Base-by-base conservation (phyloP, 1,140 invertebrate species). In the Onthophagus taurus region DNA sequence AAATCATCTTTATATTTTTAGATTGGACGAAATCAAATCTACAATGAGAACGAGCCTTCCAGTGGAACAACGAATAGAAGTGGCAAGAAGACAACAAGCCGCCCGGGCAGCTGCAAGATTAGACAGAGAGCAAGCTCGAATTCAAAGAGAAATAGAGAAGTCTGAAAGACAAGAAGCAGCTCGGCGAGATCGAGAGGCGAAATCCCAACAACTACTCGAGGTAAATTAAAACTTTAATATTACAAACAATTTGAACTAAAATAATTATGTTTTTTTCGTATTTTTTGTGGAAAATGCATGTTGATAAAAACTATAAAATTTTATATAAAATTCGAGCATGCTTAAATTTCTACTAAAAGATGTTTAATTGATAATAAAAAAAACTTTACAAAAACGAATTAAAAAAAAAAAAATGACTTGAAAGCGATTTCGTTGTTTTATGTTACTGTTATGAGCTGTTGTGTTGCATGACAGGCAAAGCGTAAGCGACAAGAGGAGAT, bases 401-500 rank as follows among this genome's bases (percentile, higher is more conserved):
- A 26, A 26, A 26, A 26, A 7, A 26, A 26, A 26, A 26, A 26
- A 7, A 7, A n/a, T 7, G 6, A 26, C n/a, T 6, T 26, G n/a
- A 7, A 7, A 26, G n/a, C n/a, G 23, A 26, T 26, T 26, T n/a
- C n/a, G 23, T 26, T 7, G 6, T 26, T 8, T 43, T 43, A 43
- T 21, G 20, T 19, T 51, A 50, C 43, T 51, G 47, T 46, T 20
- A 39, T 54, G 39, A 45, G 47, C 30, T 48, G 42, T 50, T 51
- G 44, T 55, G 38, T 54, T 57, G 50, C 53, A 57, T 66, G 63
- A 55, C 73, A 89, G 85, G 85, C 85, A 59, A 81, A 85, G 58
- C 80, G 82, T 68, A 84, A 83, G 66, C 79, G 83, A 36, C 84
- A 89, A 61, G 84, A 89, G 70, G 86, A 89, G 64, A 63, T 85